These are phyloP conservation scores for Dryomyza anilis DNA, from an alignment of 2,888 invertebrate genomes.

Conservation along the genomic window DNA sequence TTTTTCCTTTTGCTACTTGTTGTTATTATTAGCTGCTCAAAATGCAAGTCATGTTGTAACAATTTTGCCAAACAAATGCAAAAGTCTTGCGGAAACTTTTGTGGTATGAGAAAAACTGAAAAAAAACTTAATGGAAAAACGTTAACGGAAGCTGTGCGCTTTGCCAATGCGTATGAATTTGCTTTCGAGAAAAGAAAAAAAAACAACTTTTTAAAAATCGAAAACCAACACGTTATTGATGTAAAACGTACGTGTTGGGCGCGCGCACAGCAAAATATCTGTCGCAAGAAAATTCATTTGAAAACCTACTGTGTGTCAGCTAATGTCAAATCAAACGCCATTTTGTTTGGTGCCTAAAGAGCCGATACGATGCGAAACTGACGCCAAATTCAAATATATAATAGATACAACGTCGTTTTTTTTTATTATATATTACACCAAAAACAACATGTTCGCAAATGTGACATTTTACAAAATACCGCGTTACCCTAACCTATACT, in stretches of 20 bases:
- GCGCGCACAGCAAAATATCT: no score
- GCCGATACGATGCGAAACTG: no score
- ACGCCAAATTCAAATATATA: no score
- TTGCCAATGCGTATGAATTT: conserved; percentile 25
- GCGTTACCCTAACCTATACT: no score
- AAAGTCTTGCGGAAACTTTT: conserved; percentile 3
- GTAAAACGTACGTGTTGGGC: conserved; percentile 42
- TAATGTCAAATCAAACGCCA: conserved; percentile 22
- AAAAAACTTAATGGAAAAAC: background rate
- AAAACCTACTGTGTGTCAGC: conserved; percentile 13
- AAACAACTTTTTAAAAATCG: background rate
- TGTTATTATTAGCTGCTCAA: no score
- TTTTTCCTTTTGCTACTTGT: no score
- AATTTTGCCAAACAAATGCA: conserved; percentile 30
- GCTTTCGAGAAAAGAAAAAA: background rate
- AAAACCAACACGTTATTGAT: conserved; percentile 43
- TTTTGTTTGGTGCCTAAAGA: no score
- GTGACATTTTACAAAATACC: background rate
- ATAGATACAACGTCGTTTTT: no score
- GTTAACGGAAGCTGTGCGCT: background rate
- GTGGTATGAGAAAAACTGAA: background rate
- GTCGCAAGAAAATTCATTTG: no score
- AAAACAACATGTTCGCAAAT: conserved; percentile 1
- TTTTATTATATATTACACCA: background rate
- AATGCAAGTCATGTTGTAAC: conserved; percentile 38